Base-by-base conservation (phyloP, 2,797 vertebrate genomes). In the Rhynchotus rufescens region DNA sequence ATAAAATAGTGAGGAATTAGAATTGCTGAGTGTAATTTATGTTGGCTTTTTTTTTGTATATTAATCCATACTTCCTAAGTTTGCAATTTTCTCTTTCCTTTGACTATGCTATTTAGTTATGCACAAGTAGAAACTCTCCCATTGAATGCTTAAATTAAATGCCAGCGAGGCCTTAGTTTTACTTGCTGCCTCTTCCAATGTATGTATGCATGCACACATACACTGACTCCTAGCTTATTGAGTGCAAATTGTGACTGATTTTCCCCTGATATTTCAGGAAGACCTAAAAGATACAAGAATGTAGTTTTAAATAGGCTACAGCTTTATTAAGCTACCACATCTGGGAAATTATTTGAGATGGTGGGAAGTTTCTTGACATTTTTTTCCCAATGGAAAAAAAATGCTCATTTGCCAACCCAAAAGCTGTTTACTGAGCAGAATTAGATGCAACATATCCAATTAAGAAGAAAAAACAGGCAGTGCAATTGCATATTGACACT, bases 181-280 rank as follows among this genome's bases (percentile, higher is more conserved):
- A 94, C 95, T 96, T 93, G 91, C 75, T 84, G 73, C 75, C 85
- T 85, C 84, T 72, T 78, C 69, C 88, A 89, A 65, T 52, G 84
- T 57, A 60, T 76, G 44, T 67, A 52, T 44, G 76, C 75, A 54
- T 84, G 52, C 61, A 84, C 40, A 60, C 64, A 79, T 16, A 11
- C 79, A 80, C 91, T 2, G 85, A 95, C 66, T 80, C 65, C 56
- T 45, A 34, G 6, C 90, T 93, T 88, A 92, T 85, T 80, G 78
- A 95, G 67, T 28, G 64, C 81, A 84, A 76, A 40, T 42, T n/a
- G 68, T 93, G 88, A 96, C 89, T 81, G 90, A 94, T 88, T 45
- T 59, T 91, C 93, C 88, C 91, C 62, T 38, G 86, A 13, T 56
- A 57, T 38, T 75, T 72, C 83, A 90, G 81, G 40, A 91, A 85